Evolutionary conservation across 2,888 invertebrate species (phyloP).

Genomic region (Trimorus sp.): DNA sequence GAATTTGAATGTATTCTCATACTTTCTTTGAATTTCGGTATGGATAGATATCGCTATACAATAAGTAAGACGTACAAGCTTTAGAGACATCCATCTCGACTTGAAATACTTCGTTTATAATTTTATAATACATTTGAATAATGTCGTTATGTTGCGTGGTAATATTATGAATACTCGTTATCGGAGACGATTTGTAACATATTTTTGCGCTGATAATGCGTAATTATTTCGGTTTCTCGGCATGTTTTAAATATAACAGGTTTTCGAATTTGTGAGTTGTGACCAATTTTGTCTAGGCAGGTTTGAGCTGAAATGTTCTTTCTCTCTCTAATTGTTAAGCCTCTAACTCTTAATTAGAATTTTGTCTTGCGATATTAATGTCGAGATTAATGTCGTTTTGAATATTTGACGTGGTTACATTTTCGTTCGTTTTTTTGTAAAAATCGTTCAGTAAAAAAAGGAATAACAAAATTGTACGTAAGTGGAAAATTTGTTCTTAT

Average conservation of each 20-base stretch:
- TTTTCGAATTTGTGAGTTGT: slow-evolving; percentile 18
- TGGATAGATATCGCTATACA: too few relatives aligned
- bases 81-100: slow-evolving; percentile 5
- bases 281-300: slow-evolving; percentile 33
- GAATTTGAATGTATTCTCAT: too few relatives aligned
- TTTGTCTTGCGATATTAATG: slow-evolving; percentile 1
- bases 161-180: slow-evolving; percentile 24
- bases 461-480: slow-evolving; percentile 32
- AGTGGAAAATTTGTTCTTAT: slow-evolving; percentile 35
- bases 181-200: slow-evolving; percentile 8
- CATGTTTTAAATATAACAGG: slow-evolving; percentile 5
- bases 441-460: neutral
- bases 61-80: neutral
- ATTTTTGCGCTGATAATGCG: slow-evolving; percentile 1
- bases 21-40: too few relatives aligned
- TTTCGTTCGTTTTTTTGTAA: neutral
- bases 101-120: slow-evolving; percentile 5
- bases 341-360: neutral
- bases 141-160: neutral
- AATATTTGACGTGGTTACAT: neutral
- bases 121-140: slow-evolving; percentile 34
- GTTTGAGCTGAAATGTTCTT: slow-evolving; percentile 25
- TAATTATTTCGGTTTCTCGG: neutral
- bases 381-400: neutral
- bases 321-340: neutral